Evolutionary conservation across 2,888 invertebrate genomes (phyloP).

Genomic region (Hyposoter didymator): DNA sequence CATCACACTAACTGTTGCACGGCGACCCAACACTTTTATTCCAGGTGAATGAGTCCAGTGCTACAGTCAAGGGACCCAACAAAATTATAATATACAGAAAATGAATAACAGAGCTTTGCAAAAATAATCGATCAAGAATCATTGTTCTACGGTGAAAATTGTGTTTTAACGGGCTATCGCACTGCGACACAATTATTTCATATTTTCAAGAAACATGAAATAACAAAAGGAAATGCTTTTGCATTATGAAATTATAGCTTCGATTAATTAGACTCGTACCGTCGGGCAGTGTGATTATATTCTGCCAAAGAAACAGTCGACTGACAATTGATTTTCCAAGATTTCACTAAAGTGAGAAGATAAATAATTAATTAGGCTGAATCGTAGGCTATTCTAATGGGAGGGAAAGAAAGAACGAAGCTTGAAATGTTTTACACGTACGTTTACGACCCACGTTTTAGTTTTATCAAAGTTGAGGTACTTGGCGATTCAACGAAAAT

Average conservation of each 20-base stretch:
- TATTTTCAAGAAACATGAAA: neutral
- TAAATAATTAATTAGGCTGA: slow-evolving; percentile 67
- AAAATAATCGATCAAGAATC: neutral
- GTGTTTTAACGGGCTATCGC: neutral
- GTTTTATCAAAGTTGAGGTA: neutral
- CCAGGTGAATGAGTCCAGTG: slow-evolving; percentile 20
- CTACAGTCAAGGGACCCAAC: slow-evolving; percentile 33
- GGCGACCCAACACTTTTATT: neutral
- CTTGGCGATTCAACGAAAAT: neutral
- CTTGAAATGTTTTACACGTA: neutral
- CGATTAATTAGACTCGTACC: slow-evolving; percentile 17
- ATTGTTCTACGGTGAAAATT: slow-evolving; percentile 4
- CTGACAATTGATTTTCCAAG: neutral
- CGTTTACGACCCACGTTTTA: neutral
- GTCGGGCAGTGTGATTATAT: slow-evolving; percentile 31
- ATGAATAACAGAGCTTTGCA: slow-evolving; percentile 16
- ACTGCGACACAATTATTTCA: neutral
- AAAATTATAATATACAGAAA: slow-evolving; percentile 10
- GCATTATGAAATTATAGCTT: neutral
- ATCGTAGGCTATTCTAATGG: slow-evolving; percentile 65
- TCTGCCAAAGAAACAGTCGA: slow-evolving; percentile 36
- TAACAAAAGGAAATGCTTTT: slow-evolving; percentile 3
- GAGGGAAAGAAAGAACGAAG: slow-evolving; percentile 11
- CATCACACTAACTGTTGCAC: neutral
- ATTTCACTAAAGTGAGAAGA: neutral